Evolutionary conservation across 2,113 vertebrate species (phyloP).

Genomic region (Aptenodytes forsteri): DNA sequence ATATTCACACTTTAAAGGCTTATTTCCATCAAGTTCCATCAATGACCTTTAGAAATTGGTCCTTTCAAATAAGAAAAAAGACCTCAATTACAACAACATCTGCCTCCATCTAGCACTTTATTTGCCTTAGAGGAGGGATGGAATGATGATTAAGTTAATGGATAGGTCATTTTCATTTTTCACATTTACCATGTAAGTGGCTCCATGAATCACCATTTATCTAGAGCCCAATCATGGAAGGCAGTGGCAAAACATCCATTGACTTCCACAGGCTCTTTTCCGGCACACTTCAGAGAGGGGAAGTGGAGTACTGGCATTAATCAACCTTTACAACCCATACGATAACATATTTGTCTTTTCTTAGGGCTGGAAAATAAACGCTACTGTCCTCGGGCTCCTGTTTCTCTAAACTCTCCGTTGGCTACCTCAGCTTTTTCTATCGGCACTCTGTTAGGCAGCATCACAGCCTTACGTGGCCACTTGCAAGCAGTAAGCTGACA

Average conservation of each 20-base stretch:
- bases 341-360: not conserved
- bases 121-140: constrained; percentile 17
- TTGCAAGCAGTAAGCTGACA: not conserved
- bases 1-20: constrained; percentile 18
- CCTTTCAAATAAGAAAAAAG: constrained; percentile 29
- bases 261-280: not conserved
- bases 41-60: constrained; percentile 15
- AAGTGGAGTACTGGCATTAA: not conserved
- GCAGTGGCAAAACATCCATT: not conserved
- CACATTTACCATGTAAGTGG: not conserved
- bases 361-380: not conserved
- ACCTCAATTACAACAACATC: constrained; percentile 22
- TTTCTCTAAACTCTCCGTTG: not conserved
- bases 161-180: constrained; percentile 23
- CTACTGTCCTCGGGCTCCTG: not conserved
- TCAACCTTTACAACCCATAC: not conserved
- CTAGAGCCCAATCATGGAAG: not conserved
- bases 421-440: not conserved
- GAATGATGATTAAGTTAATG: constrained; percentile 25
- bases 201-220: not conserved
- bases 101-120: not conserved
- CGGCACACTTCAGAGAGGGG: not conserved
- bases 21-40: constrained; percentile 10
- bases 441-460: accelerated
- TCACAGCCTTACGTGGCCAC: not conserved